Evolutionary conservation across 2,888 invertebrate genomes (phyloP), one percentile per base, ranked within the genome.

Genomic region (Phaonia tiefii): DNA sequence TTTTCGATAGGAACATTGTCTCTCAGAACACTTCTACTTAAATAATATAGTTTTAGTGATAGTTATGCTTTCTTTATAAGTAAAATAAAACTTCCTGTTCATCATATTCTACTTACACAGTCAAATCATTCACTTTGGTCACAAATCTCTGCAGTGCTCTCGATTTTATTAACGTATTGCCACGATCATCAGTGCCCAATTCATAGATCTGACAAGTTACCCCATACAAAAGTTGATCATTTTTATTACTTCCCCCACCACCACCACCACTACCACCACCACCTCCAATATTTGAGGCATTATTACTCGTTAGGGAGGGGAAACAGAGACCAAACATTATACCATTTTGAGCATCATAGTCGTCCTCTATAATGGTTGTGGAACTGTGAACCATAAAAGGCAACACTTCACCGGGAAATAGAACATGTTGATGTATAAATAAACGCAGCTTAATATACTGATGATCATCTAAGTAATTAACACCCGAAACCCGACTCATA

Each of bases 321-420:
- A 91, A 90, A 10, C 88, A 88, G n/a, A 91, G 86, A 2, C 90
- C 91, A 83, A 91, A 90, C 11, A 90, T 84, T 1, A 90, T 74
- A 1, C 90, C 91, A 74, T 89, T 89, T 2, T 87, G 84, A 37
- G 87, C 84, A 77, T 88, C 87, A 74, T 85, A 79, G 20, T 85
- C 84, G 0, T 86, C 85, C 60, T 89, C 87, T 25, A 89, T 89
- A 13, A 89, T 85, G 75, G 85, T 86, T 25, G 91, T 91, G 2
- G 94, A 91, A 69, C 75, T 81, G 31, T 81, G 67, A 51, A 94
- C 88, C 86, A 91, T 93, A 82, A 97, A 92, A 0, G 96, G 96
- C 25, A 97, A 89, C 0, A 94, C 95, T 90, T 96, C 96, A 1
- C 96, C 96, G 7, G 97, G 96, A 83, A 96, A 94, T 15, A 96